phyloP scores from a whole-genome alignment of 2,888 invertebrate species.

The Meganola albula region DNA sequence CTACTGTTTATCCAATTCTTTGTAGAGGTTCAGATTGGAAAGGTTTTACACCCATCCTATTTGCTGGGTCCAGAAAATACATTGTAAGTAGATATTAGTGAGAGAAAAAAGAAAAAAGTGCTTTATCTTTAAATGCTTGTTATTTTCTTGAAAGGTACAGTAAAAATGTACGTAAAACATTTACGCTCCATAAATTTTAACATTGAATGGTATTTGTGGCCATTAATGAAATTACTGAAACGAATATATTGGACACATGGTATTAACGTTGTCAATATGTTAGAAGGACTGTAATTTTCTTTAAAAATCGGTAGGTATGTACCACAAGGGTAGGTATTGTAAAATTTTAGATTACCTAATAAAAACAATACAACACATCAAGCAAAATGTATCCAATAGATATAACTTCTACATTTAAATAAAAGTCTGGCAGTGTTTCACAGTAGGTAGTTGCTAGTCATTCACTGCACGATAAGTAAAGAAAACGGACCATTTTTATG shows the following conservation, averaged over 20 bases:
- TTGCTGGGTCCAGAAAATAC: slow-evolving; percentile 57
- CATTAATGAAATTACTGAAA: slow-evolving; percentile 53
- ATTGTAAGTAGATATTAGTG: slow-evolving; percentile 51
- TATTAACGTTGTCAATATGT: slow-evolving; percentile 21
- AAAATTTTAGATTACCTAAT: too few relatives aligned
- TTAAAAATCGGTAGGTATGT: too few relatives aligned
- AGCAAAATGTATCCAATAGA: too few relatives aligned
- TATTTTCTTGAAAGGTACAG: slow-evolving; percentile 68
- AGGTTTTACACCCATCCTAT: slow-evolving; percentile 65
- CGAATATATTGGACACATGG: slow-evolving; percentile 34
- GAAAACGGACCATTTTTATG: too few relatives aligned
- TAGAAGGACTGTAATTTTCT: too few relatives aligned
- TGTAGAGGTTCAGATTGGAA: slow-evolving; percentile 69
- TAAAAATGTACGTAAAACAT: slow-evolving; percentile 62
- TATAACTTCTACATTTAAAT: too few relatives aligned
- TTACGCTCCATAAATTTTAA: slow-evolving; percentile 63
- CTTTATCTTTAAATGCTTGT: slow-evolving; percentile 64
- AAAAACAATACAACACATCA: too few relatives aligned
- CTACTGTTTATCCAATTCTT: slow-evolving; percentile 70
- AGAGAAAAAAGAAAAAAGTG: slow-evolving; percentile 42
- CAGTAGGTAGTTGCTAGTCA: too few relatives aligned
- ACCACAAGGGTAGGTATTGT: too few relatives aligned
- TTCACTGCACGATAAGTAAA: too few relatives aligned
- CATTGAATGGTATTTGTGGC: slow-evolving; percentile 57
- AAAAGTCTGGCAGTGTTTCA: too few relatives aligned